A percentile compares a stretch with the other conserved stretches of the same genome.
phyloP scores from a whole-genome alignment of 2,113 vertebrate species.

The Anhinga rufa region DNA sequence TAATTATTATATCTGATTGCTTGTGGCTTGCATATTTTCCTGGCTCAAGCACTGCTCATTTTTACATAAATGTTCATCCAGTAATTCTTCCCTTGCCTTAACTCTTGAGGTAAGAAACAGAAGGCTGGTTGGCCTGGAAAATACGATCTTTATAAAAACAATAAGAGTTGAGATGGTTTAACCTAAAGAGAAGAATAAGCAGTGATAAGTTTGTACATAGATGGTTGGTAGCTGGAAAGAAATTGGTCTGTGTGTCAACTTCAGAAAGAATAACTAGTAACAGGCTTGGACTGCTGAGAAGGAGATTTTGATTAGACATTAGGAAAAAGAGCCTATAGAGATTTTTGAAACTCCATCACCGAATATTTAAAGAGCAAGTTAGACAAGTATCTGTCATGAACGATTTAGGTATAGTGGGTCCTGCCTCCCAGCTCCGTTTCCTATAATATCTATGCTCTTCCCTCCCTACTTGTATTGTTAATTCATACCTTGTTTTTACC shows the following conservation, averaged over 20 bases:
- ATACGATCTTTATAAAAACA: neutral
- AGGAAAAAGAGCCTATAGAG: neutral
- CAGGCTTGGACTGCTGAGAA: constrained; percentile 30
- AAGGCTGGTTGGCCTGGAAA: neutral
- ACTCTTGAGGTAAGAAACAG: neutral
- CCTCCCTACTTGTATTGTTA: neutral
- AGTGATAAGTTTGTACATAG: neutral
- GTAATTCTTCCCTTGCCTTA: neutral
- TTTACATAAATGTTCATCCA: neutral
- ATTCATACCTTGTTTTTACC: neutral
- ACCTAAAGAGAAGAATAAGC: neutral
- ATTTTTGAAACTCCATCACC: neutral
- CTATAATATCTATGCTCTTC: neutral
- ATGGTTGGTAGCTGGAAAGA: neutral
- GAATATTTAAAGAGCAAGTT: neutral
- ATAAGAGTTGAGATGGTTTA: neutral
- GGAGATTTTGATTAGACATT: constrained; percentile 1
- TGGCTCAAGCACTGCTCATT: neutral
- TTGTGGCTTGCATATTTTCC: neutral
- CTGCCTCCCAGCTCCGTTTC: constrained; percentile 33
- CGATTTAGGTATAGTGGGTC: neutral
- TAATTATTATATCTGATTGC: neutral
- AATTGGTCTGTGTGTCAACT: neutral
- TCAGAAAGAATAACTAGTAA: constrained; percentile 6
- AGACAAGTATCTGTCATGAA: constrained; percentile 37